Base-by-base conservation (phyloP, 2,888 invertebrate genomes). In the Eledona agricola region DNA sequence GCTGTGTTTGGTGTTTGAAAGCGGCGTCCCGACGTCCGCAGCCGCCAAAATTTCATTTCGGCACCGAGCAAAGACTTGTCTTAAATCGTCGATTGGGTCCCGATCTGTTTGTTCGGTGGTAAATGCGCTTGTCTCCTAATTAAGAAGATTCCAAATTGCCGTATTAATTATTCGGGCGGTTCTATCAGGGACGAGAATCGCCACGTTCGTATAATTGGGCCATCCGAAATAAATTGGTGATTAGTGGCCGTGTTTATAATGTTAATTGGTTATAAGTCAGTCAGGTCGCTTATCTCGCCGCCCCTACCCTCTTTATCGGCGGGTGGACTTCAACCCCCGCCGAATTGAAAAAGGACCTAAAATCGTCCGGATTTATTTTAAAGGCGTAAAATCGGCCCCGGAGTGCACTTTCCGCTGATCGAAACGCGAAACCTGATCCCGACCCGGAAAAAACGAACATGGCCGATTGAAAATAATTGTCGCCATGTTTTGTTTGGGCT, bases 381-480 rank as follows among this genome's bases (percentile, higher is more conserved):
- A 69, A 69, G 65, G 65, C 66, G 63, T 65, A 66, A 67, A 68
- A 65, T 65, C 63, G 64, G 60, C 72, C 66, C 72, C 34, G 58
- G 72, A 69, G 72, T 60, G 55, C 60, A 64, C 63, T 72, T 71
- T 63, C 57, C 59, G 42, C 50, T 65, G 71, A 70, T 71, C 64
- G 71, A 72, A 72, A 71, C 56, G 60, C 57, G 65, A 63, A 63
- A 61, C 61, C 61, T 59, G 69, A 67, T 63, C 58, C 55, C 28
- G 54, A n/a, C n/a, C 35, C 52, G 49, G 61, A 64, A 66, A 66
- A 65, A 65, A 65, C 62, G 59, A 61, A 62, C 64, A 65, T 64
- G 61, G 67, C 65, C 74, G 73, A 75, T 75, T 75, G 74, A 76
- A 76, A 76, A 76, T 76, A 75, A 76, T 75, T 76, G 76, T 75